Conservation (phyloP, 2,888 invertebrate species). For the Labia minor region DNA sequence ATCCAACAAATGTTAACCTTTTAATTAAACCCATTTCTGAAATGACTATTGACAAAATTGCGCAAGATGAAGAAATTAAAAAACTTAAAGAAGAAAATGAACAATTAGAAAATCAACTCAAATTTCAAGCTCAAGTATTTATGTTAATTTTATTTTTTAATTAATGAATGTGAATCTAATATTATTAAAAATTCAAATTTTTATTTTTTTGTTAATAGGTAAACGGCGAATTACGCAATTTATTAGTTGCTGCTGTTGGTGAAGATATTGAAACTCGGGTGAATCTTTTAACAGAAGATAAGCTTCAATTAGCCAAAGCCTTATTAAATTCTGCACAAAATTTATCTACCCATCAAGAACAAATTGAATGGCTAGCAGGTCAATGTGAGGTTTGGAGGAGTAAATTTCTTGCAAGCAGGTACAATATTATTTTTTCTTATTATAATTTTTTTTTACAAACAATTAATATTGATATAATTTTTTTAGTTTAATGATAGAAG, state of each 20-base stretch:
- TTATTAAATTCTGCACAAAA: conserved; percentile 76
- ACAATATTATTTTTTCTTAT: conserved; percentile 26
- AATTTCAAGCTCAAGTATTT: conserved; percentile 66
- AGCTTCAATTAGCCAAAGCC: conserved; percentile 74
- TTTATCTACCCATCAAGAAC: conserved; percentile 79
- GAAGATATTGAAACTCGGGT: conserved; percentile 85
- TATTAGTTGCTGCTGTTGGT: conserved; percentile 88
- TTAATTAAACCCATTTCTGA: background rate
- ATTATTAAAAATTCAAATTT: background rate
- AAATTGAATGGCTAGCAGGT: conserved; percentile 84
- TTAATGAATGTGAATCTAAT: conserved; percentile 19
- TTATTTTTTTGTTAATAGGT: conserved; percentile 44
- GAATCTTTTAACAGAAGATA: conserved; percentile 83
- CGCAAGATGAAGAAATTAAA: conserved; percentile 49
- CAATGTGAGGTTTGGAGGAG: conserved; percentile 95
- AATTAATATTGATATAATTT: background rate
- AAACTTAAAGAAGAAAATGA: conserved; percentile 56
- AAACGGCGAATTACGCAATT: conserved; percentile 82
- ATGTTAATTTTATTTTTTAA: conserved; percentile 20
- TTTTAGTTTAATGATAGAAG: conserved; percentile 81
- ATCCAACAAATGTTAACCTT: conserved; percentile 32
- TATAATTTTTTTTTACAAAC: background rate
- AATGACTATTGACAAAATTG: conserved; percentile 36
- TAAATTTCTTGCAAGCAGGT: conserved; percentile 91
- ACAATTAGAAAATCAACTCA: conserved; percentile 66